Base-by-base conservation (phyloP, 2,888 invertebrate genomes). In the Caenorhabditis sinica region DNA sequence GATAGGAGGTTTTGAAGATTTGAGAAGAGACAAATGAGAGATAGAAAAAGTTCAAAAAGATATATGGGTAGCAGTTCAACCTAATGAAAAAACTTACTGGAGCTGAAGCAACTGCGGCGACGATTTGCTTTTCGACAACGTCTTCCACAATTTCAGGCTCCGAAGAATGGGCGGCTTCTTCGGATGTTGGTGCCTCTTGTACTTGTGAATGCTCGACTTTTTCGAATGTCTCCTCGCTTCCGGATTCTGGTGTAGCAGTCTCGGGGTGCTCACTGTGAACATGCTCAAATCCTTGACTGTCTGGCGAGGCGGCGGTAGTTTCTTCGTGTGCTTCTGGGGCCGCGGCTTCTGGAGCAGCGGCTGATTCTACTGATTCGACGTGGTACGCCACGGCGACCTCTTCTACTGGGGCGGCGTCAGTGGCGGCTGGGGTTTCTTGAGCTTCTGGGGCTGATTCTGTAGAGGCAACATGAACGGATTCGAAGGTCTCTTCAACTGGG, bases 141-240 rank as follows among this genome's bases (percentile, higher is more conserved):
- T 81, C 73, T 68, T 81, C 73, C 81, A 81, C 81, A 81, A 81
- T 81, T 73, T 75, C 73, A 66, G 81, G 81, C 81, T 81, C 81
- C 72, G 73, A 81, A 79, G 71, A 40, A 28, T 28, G 28, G 61
- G 36, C 33, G 17, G 66, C 58, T 20, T 76, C 72, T 79, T 79
- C 79, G 69, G 72, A 72, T 40, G 79, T 33, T 56, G 71, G 79
- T 58, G 79, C 79, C 71, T 79, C 79, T 49, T 60, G 61, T 23
- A 73, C 81, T 81, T 81, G 81, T 81, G 81, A 73, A 68, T 81
- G 81, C 49, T 81, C 81, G 81, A 81, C 81, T 68, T 81, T 81
- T 51, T 81, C 81, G 73, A 81, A 81, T 45, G 73, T 74, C 61
- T 81, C 81, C 65, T 76, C 75, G 49, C 51, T 68, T 51, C 63